Evolutionary conservation across 1,140 invertebrate genomes (phyloP), one percentile per base, ranked within the genome.

Genomic region (Phenacoccus solenopsis): DNA sequence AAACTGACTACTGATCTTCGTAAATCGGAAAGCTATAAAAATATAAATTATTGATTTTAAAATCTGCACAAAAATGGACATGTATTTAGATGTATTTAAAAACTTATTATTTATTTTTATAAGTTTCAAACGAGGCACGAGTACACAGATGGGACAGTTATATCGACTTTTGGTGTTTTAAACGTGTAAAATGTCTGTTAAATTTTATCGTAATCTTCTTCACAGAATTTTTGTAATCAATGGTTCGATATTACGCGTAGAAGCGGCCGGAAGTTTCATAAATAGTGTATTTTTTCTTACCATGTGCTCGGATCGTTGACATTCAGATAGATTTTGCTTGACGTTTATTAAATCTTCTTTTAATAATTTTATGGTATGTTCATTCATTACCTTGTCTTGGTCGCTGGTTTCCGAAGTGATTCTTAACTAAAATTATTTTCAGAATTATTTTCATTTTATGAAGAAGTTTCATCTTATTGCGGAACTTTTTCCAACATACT

Each of bases 341-440:
- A 88, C 79, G 61, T 87, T 82, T 0, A 84, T 82, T 2, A 91
- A 75, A 75, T 92, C 90, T 61, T 90, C 87, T 30, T 87, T 83
- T 12, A 91, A 75, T 1, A 84, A 76, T 76, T 85, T 78, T 73
- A 88, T 79, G 71, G 84, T 87, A 79, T 85, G 88, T 72, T 85
- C 88, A 73, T 83, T 87, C 71, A 86, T 85, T 5, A 81, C 84
- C 72, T 87, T 78, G 74, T 89, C 87, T 75, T 88, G 86, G 72
- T 88, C 86, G 67, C 84, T 83, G 0, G 83, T 86, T 72, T 88
- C 86, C 0, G 83, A 82, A 0, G 83, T 84, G 0, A 81, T 79
- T 57, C 86, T 79, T 20, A 88, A 78, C 75, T 76, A 49, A n/a
- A 71, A 49, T 16, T 5, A 9, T 10, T 16, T 16, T 5, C 30